A percentile compares a stretch with the other conserved stretches of the same genome.
Evolutionary conservation across 1,140 invertebrate species (phyloP).

Genomic region (Euwallacea fornicatus): DNA sequence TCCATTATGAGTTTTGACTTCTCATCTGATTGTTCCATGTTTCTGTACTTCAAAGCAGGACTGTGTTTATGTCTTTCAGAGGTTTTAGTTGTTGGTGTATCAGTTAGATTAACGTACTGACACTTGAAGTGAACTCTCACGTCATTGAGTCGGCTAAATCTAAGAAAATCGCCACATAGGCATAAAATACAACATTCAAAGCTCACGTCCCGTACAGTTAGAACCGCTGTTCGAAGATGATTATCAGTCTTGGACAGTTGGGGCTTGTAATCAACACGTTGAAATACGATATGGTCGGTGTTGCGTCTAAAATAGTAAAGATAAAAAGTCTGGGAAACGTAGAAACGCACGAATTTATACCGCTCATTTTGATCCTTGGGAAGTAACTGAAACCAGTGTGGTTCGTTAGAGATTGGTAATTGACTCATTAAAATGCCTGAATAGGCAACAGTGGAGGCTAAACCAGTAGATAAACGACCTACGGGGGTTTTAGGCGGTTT

Average conservation of each 20-base stretch:
- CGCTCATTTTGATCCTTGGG: constrained; percentile 11
- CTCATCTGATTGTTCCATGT: not conserved
- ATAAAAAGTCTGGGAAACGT: constrained; percentile 21
- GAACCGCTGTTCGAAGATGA: constrained; percentile 15
- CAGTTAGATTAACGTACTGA: too few relatives aligned
- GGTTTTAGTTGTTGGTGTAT: too few relatives aligned
- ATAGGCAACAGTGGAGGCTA: not conserved
- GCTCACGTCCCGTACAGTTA: not conserved
- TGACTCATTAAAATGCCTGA: constrained; percentile 13
- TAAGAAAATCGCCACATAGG: too few relatives aligned
- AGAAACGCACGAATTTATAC: constrained; percentile 12
- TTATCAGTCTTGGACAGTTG: constrained; percentile 18
- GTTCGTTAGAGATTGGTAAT: constrained; percentile 10
- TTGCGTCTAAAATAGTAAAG: constrained; percentile 4
- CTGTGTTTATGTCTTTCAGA: too few relatives aligned
- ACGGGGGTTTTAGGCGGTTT: too few relatives aligned
- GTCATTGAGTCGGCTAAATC: too few relatives aligned
- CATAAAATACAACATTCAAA: too few relatives aligned
- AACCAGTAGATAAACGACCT: not conserved
- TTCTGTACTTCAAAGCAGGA: too few relatives aligned
- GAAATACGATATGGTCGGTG: constrained; percentile 14
- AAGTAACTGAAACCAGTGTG: constrained; percentile 1
- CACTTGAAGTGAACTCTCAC: too few relatives aligned
- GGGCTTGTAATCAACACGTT: constrained; percentile 8
- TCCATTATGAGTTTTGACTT: not conserved